Evolutionary conservation across 2,888 invertebrate species (phyloP).

Genomic region (Auanema sp.): DNA sequence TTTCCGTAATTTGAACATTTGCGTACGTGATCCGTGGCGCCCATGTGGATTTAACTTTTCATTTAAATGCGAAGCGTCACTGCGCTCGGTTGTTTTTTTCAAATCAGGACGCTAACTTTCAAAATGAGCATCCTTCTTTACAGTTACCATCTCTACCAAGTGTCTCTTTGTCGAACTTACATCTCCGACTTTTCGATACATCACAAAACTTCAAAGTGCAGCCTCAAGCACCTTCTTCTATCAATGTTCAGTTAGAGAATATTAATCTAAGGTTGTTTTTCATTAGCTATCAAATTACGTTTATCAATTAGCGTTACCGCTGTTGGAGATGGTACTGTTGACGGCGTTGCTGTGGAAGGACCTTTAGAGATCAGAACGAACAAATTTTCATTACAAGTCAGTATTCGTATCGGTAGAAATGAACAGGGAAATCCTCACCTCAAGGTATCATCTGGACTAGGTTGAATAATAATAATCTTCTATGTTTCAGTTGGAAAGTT

Average conservation of each 20-base stretch:
- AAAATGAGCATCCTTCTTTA: neutral
- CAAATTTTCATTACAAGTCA: slow-evolving; percentile 11
- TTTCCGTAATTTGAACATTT: neutral
- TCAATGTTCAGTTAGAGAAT: slow-evolving; percentile 8
- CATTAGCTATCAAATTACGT: too few relatives aligned
- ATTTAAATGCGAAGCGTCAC: too few relatives aligned
- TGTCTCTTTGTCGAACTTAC: slow-evolving; percentile 11
- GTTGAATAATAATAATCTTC: neutral
- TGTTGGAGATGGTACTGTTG: slow-evolving; percentile 10
- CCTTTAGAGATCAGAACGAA: slow-evolving; percentile 15
- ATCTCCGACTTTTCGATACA: slow-evolving; percentile 12
- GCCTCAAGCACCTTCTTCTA: slow-evolving; percentile 10
- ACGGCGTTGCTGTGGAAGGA: slow-evolving; percentile 4
- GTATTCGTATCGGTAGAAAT: slow-evolving; percentile 27
- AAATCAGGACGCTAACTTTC: too few relatives aligned
- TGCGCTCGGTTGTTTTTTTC: too few relatives aligned
- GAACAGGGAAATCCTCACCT: slow-evolving; percentile 35
- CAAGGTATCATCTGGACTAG: slow-evolving; percentile 14
- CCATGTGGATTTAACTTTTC: too few relatives aligned
- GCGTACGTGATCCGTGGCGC: too few relatives aligned
- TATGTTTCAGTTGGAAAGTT: slow-evolving; percentile 24
- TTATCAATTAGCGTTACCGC: slow-evolving; percentile 18
- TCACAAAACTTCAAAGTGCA: slow-evolving; percentile 13
- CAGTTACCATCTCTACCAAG: slow-evolving; percentile 14
- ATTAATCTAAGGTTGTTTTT: slow-evolving; percentile 10